Conservation (phyloP, 2,113 vertebrate species). For the Theristicus caerulescens region DNA sequence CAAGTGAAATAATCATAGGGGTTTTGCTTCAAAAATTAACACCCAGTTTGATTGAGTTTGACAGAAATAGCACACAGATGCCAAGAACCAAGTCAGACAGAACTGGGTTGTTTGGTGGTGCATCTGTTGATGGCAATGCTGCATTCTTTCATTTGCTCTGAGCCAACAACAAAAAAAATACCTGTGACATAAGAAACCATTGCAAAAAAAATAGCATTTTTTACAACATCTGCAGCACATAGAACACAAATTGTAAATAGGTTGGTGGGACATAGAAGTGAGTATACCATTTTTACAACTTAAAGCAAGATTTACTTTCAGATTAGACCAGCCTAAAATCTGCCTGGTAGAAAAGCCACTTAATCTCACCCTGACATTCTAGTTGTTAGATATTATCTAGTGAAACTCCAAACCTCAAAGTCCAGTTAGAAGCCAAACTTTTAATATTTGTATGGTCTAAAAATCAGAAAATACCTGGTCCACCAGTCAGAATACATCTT, state of each 20-base stretch:
- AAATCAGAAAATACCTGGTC: background rate
- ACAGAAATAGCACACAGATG: constrained; percentile 82
- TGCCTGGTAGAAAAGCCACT: background rate
- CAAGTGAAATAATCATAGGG: constrained; percentile 81
- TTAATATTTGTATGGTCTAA: background rate
- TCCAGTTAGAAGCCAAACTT: background rate
- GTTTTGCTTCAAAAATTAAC: constrained; percentile 83
- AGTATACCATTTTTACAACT: background rate
- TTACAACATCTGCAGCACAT: background rate
- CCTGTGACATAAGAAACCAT: constrained; percentile 49
- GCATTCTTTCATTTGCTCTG: constrained; percentile 56
- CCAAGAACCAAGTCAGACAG: constrained; percentile 78
- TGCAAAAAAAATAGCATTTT: background rate
- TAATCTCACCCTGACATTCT: background rate
- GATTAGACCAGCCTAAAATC: background rate
- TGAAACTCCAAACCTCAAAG: background rate
- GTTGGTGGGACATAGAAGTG: background rate
- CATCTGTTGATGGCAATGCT: constrained; percentile 73
- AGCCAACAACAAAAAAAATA: constrained; percentile 30
- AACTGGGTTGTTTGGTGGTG: constrained; percentile 73
- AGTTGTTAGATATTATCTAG: background rate
- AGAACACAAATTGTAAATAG: background rate
- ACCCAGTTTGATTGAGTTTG: constrained; percentile 80
- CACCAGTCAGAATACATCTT: background rate
- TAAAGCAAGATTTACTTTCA: background rate